These are phyloP conservation scores for Clavelina lepadiformis DNA, from an alignment of 23 tunicate genomes.

Conservation along the genomic window DNA sequence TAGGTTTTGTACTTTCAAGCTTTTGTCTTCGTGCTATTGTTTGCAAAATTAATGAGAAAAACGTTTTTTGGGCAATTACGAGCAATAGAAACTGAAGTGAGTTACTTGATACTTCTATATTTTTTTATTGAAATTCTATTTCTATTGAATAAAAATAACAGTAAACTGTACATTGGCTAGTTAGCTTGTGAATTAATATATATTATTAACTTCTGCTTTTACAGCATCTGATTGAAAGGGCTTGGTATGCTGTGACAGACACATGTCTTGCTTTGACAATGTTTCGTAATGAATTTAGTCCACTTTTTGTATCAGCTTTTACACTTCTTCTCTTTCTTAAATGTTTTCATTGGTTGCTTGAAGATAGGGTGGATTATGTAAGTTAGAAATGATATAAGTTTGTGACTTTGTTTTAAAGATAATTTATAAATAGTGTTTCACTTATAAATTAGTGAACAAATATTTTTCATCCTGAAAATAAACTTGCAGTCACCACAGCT, in stretches of 20 bases:
- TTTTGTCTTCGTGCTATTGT: constrained; percentile 72
- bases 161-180: too few relatives aligned
- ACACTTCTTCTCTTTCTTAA: constrained; percentile 83
- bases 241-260: constrained; percentile 98
- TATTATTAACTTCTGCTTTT: neutral
- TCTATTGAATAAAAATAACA: too few relatives aligned
- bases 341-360: constrained; percentile 93
- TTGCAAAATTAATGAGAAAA: constrained; percentile 77
- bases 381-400: too few relatives aligned
- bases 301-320: constrained; percentile 87
- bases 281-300: constrained; percentile 95
- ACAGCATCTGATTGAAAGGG: constrained; percentile 85
- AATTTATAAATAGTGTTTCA: too few relatives aligned
- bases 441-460: too few relatives aligned
- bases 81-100: constrained; percentile 86
- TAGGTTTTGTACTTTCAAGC: constrained; percentile 91
- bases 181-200: too few relatives aligned
- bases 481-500: too few relatives aligned
- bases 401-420: too few relatives aligned
- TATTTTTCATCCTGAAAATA: too few relatives aligned
- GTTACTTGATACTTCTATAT: too few relatives aligned
- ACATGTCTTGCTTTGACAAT: constrained; percentile 99
- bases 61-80: constrained; percentile 90
- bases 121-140: too few relatives aligned
- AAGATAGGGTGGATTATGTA: constrained; percentile 95